These are phyloP conservation scores for Hirtodrosophila confusa DNA, from an alignment of 2,888 invertebrate genomes.

Conservation along the genomic window DNA sequence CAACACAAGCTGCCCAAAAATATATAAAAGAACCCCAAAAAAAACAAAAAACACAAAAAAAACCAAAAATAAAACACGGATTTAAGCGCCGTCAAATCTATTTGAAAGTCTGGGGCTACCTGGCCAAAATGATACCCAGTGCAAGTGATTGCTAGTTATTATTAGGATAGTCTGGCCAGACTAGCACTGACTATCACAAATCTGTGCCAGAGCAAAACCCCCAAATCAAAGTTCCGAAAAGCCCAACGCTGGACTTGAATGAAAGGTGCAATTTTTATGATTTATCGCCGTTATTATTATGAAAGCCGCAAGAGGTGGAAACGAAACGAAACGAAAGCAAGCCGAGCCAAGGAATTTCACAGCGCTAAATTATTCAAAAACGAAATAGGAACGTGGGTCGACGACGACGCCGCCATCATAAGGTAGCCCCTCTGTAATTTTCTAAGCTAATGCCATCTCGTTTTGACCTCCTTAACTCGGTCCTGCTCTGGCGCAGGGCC, in stretches of 20 bases:
- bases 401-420: conserved; percentile 32
- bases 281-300: conserved; percentile 83
- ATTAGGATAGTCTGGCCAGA: conserved; percentile 17
- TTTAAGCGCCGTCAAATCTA: conserved; percentile 39
- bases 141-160: conserved; percentile 49
- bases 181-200: conserved; percentile 30
- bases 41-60: too few species aligned
- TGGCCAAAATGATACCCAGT: conserved; percentile 13
- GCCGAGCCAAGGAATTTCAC: conserved; percentile 63
- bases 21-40: not conserved
- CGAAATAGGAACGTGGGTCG: conserved; percentile 63
- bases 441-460: conserved; percentile 57
- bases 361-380: conserved; percentile 76
- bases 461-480: conserved; percentile 10
- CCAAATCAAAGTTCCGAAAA: conserved; percentile 57
- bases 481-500: conserved; percentile 36
- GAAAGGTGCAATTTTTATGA: conserved; percentile 84
- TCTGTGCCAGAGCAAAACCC: conserved; percentile 31
- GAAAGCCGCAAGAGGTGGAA: conserved; percentile 69
- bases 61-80: conserved; percentile 21
- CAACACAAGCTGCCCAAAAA: conserved; percentile 52
- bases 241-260: conserved; percentile 68
- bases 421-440: conserved; percentile 66
- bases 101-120: conserved; percentile 31
- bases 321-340: conserved; percentile 40